Conservation (phyloP, 2,888 invertebrate genomes). For the Tenthredo mesomela region DNA sequence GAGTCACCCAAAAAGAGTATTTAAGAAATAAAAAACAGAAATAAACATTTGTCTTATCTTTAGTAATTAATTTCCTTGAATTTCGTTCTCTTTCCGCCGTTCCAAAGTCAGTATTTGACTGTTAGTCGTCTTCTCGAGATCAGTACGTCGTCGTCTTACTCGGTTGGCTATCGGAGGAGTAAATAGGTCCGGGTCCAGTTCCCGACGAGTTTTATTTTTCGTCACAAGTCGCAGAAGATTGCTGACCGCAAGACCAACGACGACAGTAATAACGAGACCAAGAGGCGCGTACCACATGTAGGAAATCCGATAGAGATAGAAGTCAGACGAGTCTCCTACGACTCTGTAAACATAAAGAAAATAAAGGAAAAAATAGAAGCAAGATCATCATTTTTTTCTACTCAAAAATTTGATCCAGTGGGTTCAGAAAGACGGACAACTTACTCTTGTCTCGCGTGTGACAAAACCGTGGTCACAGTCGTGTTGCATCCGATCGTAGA, state of each 20-base stretch:
- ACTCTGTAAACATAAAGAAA: slow-evolving; percentile 25
- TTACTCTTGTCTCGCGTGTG: slow-evolving; percentile 37
- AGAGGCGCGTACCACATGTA: slow-evolving; percentile 86
- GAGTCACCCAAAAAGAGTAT: not conserved
- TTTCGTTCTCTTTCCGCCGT: slow-evolving; percentile 24
- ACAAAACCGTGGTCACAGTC: slow-evolving; percentile 49
- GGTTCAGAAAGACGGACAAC: not conserved
- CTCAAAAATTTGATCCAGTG: not conserved
- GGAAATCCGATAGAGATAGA: slow-evolving; percentile 86
- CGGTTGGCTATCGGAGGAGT: slow-evolving; percentile 80
- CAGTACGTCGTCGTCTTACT: slow-evolving; percentile 71
- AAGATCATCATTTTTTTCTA: not conserved
- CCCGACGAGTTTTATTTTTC: slow-evolving; percentile 67
- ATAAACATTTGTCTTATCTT: not conserved
- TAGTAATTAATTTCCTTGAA: not conserved
- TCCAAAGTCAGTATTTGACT: slow-evolving; percentile 70
- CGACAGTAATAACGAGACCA: slow-evolving; percentile 79
- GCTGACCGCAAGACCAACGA: slow-evolving; percentile 80
- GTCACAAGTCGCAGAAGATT: slow-evolving; percentile 74
- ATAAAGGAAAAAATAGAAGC: not conserved
- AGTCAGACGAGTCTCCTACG: slow-evolving; percentile 74
- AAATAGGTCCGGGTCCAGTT: slow-evolving; percentile 81
- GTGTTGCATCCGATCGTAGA: slow-evolving; percentile 63
- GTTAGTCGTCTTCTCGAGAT: slow-evolving; percentile 61
- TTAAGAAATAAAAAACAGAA: not conserved